These are phyloP conservation scores for Mechanitis mazaeus DNA, from an alignment of 2,888 invertebrate species.

Conservation along the genomic window DNA sequence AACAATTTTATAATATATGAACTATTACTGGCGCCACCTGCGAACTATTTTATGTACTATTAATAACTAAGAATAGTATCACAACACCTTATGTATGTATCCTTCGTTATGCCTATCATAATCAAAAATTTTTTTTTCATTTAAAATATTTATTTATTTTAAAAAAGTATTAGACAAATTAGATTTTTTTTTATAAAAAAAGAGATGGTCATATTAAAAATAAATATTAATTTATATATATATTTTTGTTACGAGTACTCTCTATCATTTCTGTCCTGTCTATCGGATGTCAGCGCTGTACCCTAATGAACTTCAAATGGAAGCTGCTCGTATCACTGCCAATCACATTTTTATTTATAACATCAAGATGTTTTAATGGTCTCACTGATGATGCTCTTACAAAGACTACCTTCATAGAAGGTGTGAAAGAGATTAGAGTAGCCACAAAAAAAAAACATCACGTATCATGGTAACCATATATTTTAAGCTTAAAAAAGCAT, in stretches of 20 bases:
- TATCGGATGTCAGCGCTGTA: conserved; percentile 45
- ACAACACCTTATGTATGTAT: too few relatives aligned
- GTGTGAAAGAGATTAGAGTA: conserved; percentile 29
- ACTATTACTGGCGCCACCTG: too few relatives aligned
- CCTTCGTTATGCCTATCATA: too few relatives aligned
- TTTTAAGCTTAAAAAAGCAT: too few relatives aligned
- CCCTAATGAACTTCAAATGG: conserved; percentile 74
- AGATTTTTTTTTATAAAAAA: too few relatives aligned
- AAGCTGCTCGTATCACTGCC: conserved; percentile 70
- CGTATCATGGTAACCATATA: not conserved
- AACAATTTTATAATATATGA: too few relatives aligned
- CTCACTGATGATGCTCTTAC: conserved; percentile 40
- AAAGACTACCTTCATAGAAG: conserved; percentile 37
- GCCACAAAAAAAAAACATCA: conserved; percentile 6
- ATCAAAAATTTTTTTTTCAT: too few relatives aligned
- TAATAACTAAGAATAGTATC: too few relatives aligned
- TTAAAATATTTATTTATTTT: not conserved
- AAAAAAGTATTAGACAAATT: not conserved
- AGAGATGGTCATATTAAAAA: too few relatives aligned
- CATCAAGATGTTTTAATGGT: conserved; percentile 65
- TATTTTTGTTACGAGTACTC: conserved; percentile 16
- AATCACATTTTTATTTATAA: conserved; percentile 65
- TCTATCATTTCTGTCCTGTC: conserved; percentile 36
- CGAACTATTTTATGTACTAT: too few relatives aligned
- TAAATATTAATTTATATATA: not conserved